Percentiles rank a stretch among this genome's conserved stretches.
phyloP scores from a whole-genome alignment of 2,888 invertebrate species.

The Perithous albicinctus region DNA sequence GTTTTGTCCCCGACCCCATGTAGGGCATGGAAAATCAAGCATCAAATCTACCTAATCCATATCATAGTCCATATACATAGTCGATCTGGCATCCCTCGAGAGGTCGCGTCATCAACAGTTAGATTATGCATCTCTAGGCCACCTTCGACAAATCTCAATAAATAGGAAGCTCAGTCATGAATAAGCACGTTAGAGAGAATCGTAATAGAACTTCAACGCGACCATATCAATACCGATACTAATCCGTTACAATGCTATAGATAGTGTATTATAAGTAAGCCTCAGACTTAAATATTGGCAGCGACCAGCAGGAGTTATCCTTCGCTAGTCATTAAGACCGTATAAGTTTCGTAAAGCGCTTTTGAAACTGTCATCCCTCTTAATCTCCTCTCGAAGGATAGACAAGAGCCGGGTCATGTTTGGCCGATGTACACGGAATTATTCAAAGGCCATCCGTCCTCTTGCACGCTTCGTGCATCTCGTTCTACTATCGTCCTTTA shows the following conservation, averaged over 20 bases:
- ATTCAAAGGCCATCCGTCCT: conserved; percentile 54
- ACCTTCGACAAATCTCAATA: background rate
- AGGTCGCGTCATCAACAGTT: background rate
- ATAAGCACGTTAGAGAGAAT: background rate
- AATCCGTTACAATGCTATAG: background rate
- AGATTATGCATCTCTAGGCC: background rate
- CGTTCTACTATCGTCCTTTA: conserved; percentile 14
- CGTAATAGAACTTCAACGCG: background rate
- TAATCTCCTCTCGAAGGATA: conserved; percentile 68
- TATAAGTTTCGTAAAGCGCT: conserved; percentile 66
- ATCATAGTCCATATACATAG: background rate
- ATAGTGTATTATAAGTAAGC: background rate
- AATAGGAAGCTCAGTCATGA: background rate
- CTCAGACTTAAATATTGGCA: conserved; percentile 1
- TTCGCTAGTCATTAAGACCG: conserved; percentile 13
- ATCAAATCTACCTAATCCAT: background rate
- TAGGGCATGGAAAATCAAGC: background rate
- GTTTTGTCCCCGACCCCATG: too few relatives aligned
- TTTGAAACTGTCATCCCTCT: conserved; percentile 73
- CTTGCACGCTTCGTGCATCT: conserved; percentile 37
- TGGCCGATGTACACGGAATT: conserved; percentile 69
- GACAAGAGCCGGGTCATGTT: conserved; percentile 61
- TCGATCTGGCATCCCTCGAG: background rate
- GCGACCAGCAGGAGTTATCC: background rate
- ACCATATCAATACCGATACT: background rate